phyloP scores from a whole-genome alignment of 2,888 invertebrate species.

The Ochlodes sylvanus region DNA sequence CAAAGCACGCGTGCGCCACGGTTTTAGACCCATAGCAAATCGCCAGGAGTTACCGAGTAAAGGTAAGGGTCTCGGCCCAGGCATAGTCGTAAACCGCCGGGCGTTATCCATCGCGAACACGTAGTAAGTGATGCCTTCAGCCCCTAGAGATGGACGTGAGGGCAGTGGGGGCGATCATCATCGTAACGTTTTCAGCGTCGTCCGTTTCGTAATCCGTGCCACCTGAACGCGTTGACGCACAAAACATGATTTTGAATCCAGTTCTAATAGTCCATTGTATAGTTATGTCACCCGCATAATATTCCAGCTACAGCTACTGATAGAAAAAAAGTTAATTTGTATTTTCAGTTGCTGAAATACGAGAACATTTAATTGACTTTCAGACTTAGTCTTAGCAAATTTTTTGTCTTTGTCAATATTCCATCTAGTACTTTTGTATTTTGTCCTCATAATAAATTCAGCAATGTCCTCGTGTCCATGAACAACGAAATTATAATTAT shows the following conservation, averaged over 20 bases:
- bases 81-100: slow-evolving; percentile 87
- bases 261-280: slow-evolving; percentile 9
- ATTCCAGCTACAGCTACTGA: background rate
- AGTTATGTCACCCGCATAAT: background rate
- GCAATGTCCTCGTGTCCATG: background rate
- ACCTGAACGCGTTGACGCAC: slow-evolving; percentile 59
- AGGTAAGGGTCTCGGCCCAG: slow-evolving; percentile 90
- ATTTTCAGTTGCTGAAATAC: no score
- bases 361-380: no score
- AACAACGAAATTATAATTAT: background rate
- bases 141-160: slow-evolving; percentile 56
- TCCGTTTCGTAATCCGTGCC: slow-evolving; percentile 69
- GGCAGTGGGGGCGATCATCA: slow-evolving; percentile 69
- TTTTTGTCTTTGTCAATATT: no score
- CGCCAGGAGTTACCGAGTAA: slow-evolving; percentile 92
- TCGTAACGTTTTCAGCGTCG: slow-evolving; percentile 72
- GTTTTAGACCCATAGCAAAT: slow-evolving; percentile 86
- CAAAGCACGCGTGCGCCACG: slow-evolving; percentile 83
- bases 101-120: slow-evolving; percentile 70
- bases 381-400: no score
- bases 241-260: slow-evolving; percentile 22
- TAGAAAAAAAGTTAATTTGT: no score
- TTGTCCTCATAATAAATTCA: background rate
- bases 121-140: slow-evolving; percentile 65
- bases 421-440: background rate